Conservation (phyloP, 1,140 invertebrate genomes). For the Apis mellifera region Amel_HAv3.1 CM009937.2:1747501-1748000, state of each 20-base stretch:
- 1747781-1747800: neutral
- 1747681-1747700: neutral
- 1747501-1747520: conserved; percentile 90
- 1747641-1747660: conserved; percentile 69
- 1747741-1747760: neutral
- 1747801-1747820: neutral
- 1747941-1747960: no score
- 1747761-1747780: neutral
- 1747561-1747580: conserved; percentile 51
- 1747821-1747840: no score
- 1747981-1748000: no score
- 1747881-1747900: no score
- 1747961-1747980: no score
- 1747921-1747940: no score
- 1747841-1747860: no score
- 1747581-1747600: conserved; percentile 65
- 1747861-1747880: no score
- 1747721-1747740: conserved; percentile 1
- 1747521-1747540: conserved; percentile 65
- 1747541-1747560: conserved; percentile 61
- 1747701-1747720: conserved; percentile 3
- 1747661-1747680: neutral
- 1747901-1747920: no score
- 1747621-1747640: conserved; percentile 88
- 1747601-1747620: conserved; percentile 82